Base-by-base conservation (phyloP, 2,797 vertebrate species). In the Acanthiza pusilla region DNA sequence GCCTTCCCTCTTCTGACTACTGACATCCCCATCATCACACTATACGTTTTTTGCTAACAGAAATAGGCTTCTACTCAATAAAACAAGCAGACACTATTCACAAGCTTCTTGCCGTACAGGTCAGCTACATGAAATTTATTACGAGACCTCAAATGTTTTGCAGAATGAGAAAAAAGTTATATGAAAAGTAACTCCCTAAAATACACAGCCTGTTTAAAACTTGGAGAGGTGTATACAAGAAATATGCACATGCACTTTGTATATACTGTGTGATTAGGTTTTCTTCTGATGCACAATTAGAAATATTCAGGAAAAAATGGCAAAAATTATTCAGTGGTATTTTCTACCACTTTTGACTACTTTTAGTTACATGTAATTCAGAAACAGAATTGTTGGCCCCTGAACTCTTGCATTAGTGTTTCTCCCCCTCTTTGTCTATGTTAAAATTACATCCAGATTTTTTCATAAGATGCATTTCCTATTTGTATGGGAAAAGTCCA, bases 221-320 rank as follows among this genome's bases (percentile, higher is more conserved):
- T 81, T 40, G 57, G 20, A 87, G 30, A 25, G 58, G 15, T 4
- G 1, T 36, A 16, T 48, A 48, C 38, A 30, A 75, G 22, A 62
- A 53, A 73, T 22, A 57, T 40, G 38, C 8, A 8, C 5, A 11
- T 22, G 23, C 10, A 42, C 5, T 54, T 54, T 51, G 4, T 17
- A n/a, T 30, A 8, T 32, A 19, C 10, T 20, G 3, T 51, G 30
- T 22, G 30, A 58, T 55, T 54, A 47, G 14, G 14, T 34, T 85
- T 76, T 47, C 22, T 74, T 75, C 55, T 58, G 34, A 47, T 19
- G 14, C 8, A 48, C 36, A 58, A 9, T 25, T 5, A 60, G 14
- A 92, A 10, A 38, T 53, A 78, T 3, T 42, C 8, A n/a, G 54
- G 4, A 63, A 66, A 82, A 62, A 13, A 0, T 1, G 2, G 0